These are phyloP conservation scores for Leucoma salicis DNA, from an alignment of 2,888 invertebrate species.

Conservation along the genomic window DNA sequence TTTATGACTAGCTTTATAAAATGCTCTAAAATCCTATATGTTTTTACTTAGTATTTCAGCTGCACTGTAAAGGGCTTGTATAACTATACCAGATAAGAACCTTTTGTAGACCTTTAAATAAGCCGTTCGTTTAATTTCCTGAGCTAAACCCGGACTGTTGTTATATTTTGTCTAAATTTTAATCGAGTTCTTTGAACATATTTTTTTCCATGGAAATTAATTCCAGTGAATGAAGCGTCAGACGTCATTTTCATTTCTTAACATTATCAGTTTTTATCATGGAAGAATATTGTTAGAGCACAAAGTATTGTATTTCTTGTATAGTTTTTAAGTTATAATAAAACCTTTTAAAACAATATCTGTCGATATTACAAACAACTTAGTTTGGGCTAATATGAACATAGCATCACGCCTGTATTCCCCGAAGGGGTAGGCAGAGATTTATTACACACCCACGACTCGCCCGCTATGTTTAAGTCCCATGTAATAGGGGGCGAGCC, in stretches of 20 bases:
- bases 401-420: too few species aligned
- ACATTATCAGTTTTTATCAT: too few species aligned
- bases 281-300: too few species aligned
- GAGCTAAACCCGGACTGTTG: constrained; percentile 65
- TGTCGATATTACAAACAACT: too few species aligned
- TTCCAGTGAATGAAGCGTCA: constrained; percentile 43
- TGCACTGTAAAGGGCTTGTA: constrained; percentile 54
- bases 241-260: constrained; percentile 44
- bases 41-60: constrained; percentile 58
- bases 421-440: too few species aligned
- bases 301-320: too few species aligned
- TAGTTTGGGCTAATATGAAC: too few species aligned
- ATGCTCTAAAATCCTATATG: constrained; percentile 56
- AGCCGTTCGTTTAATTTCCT: constrained; percentile 79
- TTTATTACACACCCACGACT: too few species aligned
- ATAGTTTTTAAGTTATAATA: too few species aligned
- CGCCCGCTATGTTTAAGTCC: too few species aligned
- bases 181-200: constrained; percentile 74
- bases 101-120: constrained; percentile 62
- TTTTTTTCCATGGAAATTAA: constrained; percentile 75
- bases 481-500: too few species aligned
- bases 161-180: constrained; percentile 77
- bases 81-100: constrained; percentile 70
- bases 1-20: constrained; percentile 59
- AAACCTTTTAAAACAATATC: too few species aligned